Evolutionary conservation across 2,113 vertebrate species (phyloP).

Genomic region (Misgurnus anguillicaudatus): DNA sequence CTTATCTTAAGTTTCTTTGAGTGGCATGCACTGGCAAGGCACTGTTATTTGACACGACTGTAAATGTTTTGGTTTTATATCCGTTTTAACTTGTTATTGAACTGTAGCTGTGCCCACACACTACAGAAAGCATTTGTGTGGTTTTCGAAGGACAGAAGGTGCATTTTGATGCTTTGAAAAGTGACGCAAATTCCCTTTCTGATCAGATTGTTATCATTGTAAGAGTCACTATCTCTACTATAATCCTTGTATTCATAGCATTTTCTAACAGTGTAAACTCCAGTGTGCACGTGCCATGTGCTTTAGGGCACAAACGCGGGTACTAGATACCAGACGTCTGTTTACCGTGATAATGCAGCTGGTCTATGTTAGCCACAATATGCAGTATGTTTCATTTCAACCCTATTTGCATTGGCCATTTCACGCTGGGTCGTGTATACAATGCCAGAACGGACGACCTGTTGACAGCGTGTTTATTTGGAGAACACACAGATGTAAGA

Average conservation of each 20-base stretch:
- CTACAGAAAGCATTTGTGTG: no score
- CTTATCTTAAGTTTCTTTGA: neutral
- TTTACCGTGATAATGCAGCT: slow-evolving; percentile 30
- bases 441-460: slow-evolving; percentile 10
- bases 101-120: neutral
- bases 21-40: neutral
- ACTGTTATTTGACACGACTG: no score
- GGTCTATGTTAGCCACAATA: slow-evolving; percentile 13
- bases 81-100: neutral
- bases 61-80: neutral
- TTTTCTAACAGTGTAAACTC: neutral
- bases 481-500: slow-evolving; percentile 46
- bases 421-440: slow-evolving; percentile 9
- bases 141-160: no score
- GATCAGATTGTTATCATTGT: no score
- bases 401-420: slow-evolving; percentile 24
- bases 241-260: neutral
- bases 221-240: neutral
- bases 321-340: neutral
- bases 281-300: neutral
- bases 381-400: slow-evolving; percentile 30
- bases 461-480: slow-evolving; percentile 50
- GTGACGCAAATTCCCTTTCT: no score
- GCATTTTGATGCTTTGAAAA: no score
- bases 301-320: no score